A percentile compares a stretch with the other conserved stretches of the same genome.
Conservation (phyloP, 2,888 invertebrate genomes). For the Xiphydria camelus region DNA sequence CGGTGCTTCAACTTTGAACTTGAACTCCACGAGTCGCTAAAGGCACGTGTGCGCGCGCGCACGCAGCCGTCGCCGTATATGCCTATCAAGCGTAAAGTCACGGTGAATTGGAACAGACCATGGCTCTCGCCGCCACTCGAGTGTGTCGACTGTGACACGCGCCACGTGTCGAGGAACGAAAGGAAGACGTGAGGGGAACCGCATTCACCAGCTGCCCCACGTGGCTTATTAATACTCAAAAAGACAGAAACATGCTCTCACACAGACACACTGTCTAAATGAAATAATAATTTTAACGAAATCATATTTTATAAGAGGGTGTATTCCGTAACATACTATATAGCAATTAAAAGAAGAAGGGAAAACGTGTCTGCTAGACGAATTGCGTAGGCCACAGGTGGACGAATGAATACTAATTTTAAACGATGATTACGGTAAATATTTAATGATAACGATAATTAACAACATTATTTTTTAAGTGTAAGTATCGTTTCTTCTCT, state of each 20-base stretch:
- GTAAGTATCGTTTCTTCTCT: conserved; percentile 42
- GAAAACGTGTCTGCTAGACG: conserved; percentile 21
- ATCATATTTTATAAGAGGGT: conserved; percentile 53
- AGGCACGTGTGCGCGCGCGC: no score
- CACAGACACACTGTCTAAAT: no score
- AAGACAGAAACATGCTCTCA: no score
- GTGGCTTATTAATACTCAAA: conserved; percentile 11
- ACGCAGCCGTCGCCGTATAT: no score
- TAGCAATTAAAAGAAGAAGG: conserved; percentile 32
- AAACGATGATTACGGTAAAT: conserved; percentile 17
- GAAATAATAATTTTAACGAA: conserved; percentile 42
- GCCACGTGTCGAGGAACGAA: background rate
- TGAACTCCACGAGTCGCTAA: no score
- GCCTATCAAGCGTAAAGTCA: no score
- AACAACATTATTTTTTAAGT: conserved; percentile 45
- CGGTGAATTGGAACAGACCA: no score
- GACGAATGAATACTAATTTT: conserved; percentile 44
- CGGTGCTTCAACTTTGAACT: no score
- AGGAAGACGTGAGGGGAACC: background rate
- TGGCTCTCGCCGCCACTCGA: no score
- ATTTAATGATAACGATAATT: conserved; percentile 35
- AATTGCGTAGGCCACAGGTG: conserved; percentile 40
- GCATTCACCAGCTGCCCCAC: conserved; percentile 2
- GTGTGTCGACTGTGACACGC: no score
- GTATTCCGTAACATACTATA: conserved; percentile 41